Percentiles rank a stretch among this genome's conserved stretches.
phyloP scores from a whole-genome alignment of 2,888 invertebrate genomes.

The Gortyna flavago region DNA sequence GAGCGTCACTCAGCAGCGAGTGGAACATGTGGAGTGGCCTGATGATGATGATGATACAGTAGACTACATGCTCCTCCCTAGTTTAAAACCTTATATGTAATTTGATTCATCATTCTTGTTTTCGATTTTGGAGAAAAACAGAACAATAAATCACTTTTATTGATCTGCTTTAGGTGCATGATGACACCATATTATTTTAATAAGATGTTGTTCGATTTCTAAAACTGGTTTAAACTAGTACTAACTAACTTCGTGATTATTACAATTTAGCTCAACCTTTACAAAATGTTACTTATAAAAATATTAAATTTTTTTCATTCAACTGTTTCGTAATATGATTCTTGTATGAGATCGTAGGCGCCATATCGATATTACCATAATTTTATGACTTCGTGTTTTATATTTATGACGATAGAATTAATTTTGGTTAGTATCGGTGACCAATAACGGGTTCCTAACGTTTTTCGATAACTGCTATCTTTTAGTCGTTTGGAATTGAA shows the following conservation, averaged over 20 bases:
- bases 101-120: background rate
- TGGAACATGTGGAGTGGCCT: background rate
- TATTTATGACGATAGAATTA: slow-evolving; percentile 49
- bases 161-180: background rate
- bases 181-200: background rate
- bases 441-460: slow-evolving; percentile 40
- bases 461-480: slow-evolving; percentile 37
- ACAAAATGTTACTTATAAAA: background rate
- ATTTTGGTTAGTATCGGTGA: slow-evolving; percentile 30
- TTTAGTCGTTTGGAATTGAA: slow-evolving; percentile 4
- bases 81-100: background rate
- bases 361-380: slow-evolving; percentile 55
- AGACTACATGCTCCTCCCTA: background rate
- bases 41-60: background rate
- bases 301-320: slow-evolving; percentile 18
- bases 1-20: background rate
- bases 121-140: slow-evolving; percentile 3
- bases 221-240: slow-evolving; percentile 6
- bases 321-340: slow-evolving; percentile 30
- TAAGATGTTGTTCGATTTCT: background rate
- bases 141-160: slow-evolving; percentile 29
- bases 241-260: background rate
- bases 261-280: slow-evolving; percentile 1
- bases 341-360: slow-evolving; percentile 38
- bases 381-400: slow-evolving; percentile 45